Evolutionary conservation across 2,888 invertebrate genomes (phyloP), one percentile per base, ranked within the genome.

Genomic region (Nematopogon swammerdamellus): DNA sequence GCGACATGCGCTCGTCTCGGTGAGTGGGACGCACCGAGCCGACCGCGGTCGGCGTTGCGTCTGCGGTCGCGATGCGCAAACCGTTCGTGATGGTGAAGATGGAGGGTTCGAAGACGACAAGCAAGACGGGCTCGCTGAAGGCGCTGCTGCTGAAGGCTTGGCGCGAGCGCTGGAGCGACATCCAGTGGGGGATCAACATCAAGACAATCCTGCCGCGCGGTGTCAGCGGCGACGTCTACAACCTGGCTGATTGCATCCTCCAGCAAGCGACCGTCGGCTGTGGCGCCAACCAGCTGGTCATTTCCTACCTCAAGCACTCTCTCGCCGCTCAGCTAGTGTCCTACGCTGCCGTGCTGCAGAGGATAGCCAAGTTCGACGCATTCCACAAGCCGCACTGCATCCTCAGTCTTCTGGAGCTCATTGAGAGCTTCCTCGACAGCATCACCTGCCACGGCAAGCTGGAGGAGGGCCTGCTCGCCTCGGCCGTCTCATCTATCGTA

Each of bases 121-220:
- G 90, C 67, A 91, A 91, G 81, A 91, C 91, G 1, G 89, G 90
- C 68, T 87, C 88, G 51, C 68, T 92, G 46, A 91, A 91, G 70
- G 89, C 91, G 51, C 75, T 92, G 19, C 80, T 94, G 57, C 73
- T 94, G 51, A 84, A 87, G 66, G 97, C 96, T 46, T 97, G 97
- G 97, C 84, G 95, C 59, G 96, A 97, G 73, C 82, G 97, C 53
- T 97, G 97, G 97, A 89, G 91, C 1, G 96, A 96, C 68, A 85
- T 95, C 45, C 93, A 95, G 71, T 97, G 96, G 96, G 95, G 95
- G 42, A 95, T 95, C 57, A 92, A 95, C 63, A 92, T 97, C 50
- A 96, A 96, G 81, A 91, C 91, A n/a, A 92, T 90, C 56, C 71
- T 91, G 52, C 93, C 93, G 1, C 79, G 92, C 64, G 92, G 93